These are phyloP conservation scores for Pachyramphus minor DNA, from an alignment of 2,113 vertebrate species.

Conservation along the genomic window DNA sequence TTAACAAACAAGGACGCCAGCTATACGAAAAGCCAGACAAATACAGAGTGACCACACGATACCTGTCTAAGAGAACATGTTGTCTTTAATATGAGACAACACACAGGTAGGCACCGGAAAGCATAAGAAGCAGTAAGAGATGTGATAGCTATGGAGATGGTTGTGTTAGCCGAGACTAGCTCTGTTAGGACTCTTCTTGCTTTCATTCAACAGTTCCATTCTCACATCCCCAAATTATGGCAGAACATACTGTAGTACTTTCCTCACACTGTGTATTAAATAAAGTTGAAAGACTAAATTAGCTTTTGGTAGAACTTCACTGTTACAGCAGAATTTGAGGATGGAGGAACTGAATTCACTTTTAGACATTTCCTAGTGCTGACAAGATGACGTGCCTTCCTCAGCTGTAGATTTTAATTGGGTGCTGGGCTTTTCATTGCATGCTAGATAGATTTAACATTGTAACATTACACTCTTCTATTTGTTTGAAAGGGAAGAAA, in stretches of 20 bases:
- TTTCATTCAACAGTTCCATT: not conserved
- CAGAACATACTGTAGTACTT: not conserved
- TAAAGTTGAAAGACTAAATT: not conserved
- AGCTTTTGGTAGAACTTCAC: not conserved
- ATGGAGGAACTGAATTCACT: not conserved
- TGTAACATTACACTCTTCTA: not conserved
- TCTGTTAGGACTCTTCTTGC: not conserved
- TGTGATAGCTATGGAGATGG: not conserved
- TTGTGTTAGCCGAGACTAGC: not conserved
- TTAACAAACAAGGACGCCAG: not conserved
- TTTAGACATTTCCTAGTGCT: not conserved
- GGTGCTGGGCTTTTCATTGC: not conserved
- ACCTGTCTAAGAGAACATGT: not conserved
- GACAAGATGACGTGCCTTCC: not conserved
- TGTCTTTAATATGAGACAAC: not conserved
- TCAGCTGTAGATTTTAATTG: not conserved
- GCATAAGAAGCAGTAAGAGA: not conserved
- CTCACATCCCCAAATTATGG: not conserved
- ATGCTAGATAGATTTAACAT: not conserved
- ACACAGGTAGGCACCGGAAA: not conserved
- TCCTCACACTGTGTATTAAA: not conserved
- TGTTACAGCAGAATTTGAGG: not conserved
- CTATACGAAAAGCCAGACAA: not conserved
- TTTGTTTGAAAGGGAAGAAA: not conserved
- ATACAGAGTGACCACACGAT: not conserved